phyloP scores from a whole-genome alignment of 2,113 vertebrate genomes.

The Cottus gobio region DNA sequence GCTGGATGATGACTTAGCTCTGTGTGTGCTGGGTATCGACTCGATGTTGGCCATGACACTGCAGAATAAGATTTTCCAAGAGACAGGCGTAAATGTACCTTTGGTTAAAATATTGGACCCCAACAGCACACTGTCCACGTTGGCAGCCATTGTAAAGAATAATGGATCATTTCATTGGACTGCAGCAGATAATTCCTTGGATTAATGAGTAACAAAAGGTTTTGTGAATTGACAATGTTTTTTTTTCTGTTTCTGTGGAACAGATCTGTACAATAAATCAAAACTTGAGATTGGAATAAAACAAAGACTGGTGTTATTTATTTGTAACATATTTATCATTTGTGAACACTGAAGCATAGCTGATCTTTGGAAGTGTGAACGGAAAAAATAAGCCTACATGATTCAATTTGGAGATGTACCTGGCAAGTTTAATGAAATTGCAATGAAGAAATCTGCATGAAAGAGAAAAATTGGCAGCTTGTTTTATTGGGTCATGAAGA shows the following conservation, averaged over 20 bases:
- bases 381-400: background rate
- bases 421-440: background rate
- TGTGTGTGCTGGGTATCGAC: slow-evolving; percentile 86
- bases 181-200: background rate
- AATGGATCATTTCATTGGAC: slow-evolving; percentile 11
- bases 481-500: background rate
- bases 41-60: slow-evolving; percentile 88
- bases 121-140: slow-evolving; percentile 79
- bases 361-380: background rate
- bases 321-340: background rate
- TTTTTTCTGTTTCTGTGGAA: background rate
- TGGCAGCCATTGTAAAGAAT: slow-evolving; percentile 77
- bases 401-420: background rate
- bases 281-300: background rate
- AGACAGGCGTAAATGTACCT: slow-evolving; percentile 84
- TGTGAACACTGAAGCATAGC: background rate
- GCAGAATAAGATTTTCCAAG: slow-evolving; percentile 84
- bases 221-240: background rate
- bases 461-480: background rate
- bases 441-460: background rate
- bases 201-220: background rate
- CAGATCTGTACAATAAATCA: background rate
- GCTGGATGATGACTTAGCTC: slow-evolving; percentile 74
- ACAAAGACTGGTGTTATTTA: background rate
- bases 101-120: slow-evolving; percentile 86